Evolutionary conservation across 2,113 vertebrate genomes (phyloP), one percentile per base, ranked within the genome.

Genomic region (Turnix velox): DNA sequence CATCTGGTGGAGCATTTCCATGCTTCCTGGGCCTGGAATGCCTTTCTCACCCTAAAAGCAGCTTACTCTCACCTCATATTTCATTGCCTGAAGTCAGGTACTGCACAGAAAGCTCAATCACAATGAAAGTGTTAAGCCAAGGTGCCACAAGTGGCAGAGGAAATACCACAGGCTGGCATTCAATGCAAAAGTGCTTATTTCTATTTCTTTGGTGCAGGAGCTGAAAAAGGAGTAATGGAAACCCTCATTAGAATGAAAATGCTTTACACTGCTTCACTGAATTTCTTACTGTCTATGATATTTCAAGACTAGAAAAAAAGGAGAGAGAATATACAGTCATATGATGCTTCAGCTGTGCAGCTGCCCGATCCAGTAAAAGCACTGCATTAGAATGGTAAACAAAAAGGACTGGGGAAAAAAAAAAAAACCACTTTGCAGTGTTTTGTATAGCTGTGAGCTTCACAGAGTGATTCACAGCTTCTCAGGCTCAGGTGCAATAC

Each of bases 401-500:
- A 81, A 81, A 88, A 81, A 10, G 23, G 25, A 14, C 2, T 35
- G 30, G 14, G 45, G 22, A 78, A 61, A 49, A n/a, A 39, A 51
- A 31, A 75, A 61, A 51, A 37, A 43, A 48, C 13, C 54, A n/a
- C 24, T 63, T 58, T 72, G 48, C 42, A 86, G 18, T 19, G 40
- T 6, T 57, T 11, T 40, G 18, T 28, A 71, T 73, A 95, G 57
- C 62, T 8, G 1, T 40, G 33, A 55, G 62, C 84, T 92, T 63
- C 65, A 2, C 52, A 27, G 14, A 22, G 31, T 0, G 0, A 49
- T 72, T 87, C 33, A 14, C 37, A 33, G 33, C 87, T 92, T 91
- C 93, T 65, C 94, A 92, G 61, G 48, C 77, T 92, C 81, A 48
- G n/a, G 35, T 61, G 62, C 80, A 82, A 31, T 84, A 73, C 73